These are phyloP conservation scores for Cylindroiulus punctatus DNA, from an alignment of 2,888 invertebrate species.

Conservation along the genomic window DNA sequence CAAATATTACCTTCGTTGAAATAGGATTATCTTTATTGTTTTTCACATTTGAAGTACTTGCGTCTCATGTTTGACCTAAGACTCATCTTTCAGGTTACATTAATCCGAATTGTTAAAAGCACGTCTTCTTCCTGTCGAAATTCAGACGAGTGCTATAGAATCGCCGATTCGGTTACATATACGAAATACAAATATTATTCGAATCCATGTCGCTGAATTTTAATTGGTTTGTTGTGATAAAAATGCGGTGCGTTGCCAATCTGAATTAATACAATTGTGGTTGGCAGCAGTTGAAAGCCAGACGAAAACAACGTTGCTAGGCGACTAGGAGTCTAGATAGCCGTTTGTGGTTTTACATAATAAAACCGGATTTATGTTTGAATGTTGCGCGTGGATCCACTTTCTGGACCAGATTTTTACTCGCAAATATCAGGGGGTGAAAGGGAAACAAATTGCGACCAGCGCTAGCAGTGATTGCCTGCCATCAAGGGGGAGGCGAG, in stretches of 20 bases:
- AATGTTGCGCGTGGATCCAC: background rate
- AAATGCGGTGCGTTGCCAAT: background rate
- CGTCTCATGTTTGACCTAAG: no score
- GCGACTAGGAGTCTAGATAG: background rate
- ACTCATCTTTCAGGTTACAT: no score
- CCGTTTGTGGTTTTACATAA: slow-evolving; percentile 18
- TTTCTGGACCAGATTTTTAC: background rate
- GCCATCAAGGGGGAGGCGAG: background rate
- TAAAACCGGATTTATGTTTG: background rate
- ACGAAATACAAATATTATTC: background rate
- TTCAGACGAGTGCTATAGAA: background rate
- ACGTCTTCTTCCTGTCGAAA: no score
- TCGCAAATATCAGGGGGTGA: background rate
- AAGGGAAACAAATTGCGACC: background rate
- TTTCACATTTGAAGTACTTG: no score
- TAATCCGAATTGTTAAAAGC: no score
- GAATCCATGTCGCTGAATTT: background rate
- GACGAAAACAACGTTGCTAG: slow-evolving; percentile 2
- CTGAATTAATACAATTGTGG: slow-evolving; percentile 18
- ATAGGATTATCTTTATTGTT: no score
- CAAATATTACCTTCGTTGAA: no score
- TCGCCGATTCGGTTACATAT: background rate
- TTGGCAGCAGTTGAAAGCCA: background rate
- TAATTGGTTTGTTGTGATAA: background rate
- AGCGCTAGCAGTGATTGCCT: background rate